phyloP scores from a whole-genome alignment of 2,797 vertebrate species.

The Dallia pectoralis region DNA sequence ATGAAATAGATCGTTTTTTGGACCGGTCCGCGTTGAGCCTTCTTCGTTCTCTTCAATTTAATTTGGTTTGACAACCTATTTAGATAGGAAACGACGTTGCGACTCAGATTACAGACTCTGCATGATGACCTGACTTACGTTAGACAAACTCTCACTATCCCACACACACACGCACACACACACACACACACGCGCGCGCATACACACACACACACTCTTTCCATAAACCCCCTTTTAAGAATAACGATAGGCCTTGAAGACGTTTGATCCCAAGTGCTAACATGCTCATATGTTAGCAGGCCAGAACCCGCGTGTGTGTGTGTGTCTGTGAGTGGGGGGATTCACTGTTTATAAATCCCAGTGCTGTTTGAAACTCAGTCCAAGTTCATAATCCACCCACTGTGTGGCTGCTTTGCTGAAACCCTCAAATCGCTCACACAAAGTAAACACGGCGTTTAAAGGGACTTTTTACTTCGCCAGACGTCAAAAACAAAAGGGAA shows the following conservation, averaged over 20 bases:
- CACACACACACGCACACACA: neutral
- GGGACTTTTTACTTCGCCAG: conserved; percentile 56
- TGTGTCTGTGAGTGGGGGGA: conserved; percentile 49
- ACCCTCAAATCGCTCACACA: conserved; percentile 69
- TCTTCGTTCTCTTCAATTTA: neutral
- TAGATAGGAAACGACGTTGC: neutral
- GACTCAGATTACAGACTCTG: neutral
- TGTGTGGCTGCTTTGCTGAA: conserved; percentile 73
- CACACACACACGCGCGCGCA: too few relatives aligned
- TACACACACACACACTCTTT: neutral
- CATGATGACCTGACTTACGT: neutral
- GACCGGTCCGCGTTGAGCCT: neutral
- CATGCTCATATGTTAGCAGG: conserved; percentile 58
- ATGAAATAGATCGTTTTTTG: neutral
- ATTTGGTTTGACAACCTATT: neutral
- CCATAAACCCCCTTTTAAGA: conserved; percentile 42
- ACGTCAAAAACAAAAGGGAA: conserved; percentile 73
- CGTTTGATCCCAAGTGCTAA: conserved; percentile 63
- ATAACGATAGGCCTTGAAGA: conserved; percentile 48
- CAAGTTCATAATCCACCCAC: conserved; percentile 78
- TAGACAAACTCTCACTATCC: neutral
- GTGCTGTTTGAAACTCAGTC: conserved; percentile 74
- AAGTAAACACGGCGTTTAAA: conserved; percentile 73
- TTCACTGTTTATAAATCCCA: conserved; percentile 72
- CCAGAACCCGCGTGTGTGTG: conserved; percentile 58